These are phyloP conservation scores for Bubo bubo DNA, from an alignment of 2,113 vertebrate genomes.

Conservation along the genomic window DNA sequence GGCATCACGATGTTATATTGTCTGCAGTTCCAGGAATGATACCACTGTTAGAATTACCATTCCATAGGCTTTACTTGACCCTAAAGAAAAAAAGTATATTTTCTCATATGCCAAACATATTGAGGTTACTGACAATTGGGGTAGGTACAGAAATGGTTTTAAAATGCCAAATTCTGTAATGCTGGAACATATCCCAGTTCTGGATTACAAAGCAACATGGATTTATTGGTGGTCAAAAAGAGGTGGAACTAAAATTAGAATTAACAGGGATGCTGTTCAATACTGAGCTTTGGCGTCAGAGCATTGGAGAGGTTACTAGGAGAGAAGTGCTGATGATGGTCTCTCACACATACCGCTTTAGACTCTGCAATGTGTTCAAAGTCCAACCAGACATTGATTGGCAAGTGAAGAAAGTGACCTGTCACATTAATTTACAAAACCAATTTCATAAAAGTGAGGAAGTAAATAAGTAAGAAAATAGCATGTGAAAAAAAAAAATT, in stretches of 20 bases:
- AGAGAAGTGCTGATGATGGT: background rate
- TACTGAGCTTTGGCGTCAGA: background rate
- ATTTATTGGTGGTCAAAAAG: conserved; percentile 53
- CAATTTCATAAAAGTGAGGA: background rate
- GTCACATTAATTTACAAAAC: background rate
- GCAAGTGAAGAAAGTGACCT: background rate
- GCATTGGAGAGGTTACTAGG: background rate
- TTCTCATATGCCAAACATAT: background rate
- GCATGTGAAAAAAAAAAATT: background rate
- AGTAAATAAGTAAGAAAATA: background rate
- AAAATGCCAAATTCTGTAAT: background rate
- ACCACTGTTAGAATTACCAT: background rate
- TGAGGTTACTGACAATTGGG: background rate
- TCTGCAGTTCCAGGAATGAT: background rate
- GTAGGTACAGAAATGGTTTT: background rate
- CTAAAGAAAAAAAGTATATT: background rate
- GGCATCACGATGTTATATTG: background rate
- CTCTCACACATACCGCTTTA: background rate
- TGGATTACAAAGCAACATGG: conserved; percentile 2
- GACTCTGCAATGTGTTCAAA: background rate
- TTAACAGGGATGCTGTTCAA: conserved; percentile 22
- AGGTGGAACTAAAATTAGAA: conserved; percentile 60
- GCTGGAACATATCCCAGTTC: background rate
- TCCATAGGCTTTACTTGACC: background rate
- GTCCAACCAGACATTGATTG: background rate